Conservation (phyloP, 2,113 vertebrate genomes). For the Pycnonotus jocosus region DNA sequence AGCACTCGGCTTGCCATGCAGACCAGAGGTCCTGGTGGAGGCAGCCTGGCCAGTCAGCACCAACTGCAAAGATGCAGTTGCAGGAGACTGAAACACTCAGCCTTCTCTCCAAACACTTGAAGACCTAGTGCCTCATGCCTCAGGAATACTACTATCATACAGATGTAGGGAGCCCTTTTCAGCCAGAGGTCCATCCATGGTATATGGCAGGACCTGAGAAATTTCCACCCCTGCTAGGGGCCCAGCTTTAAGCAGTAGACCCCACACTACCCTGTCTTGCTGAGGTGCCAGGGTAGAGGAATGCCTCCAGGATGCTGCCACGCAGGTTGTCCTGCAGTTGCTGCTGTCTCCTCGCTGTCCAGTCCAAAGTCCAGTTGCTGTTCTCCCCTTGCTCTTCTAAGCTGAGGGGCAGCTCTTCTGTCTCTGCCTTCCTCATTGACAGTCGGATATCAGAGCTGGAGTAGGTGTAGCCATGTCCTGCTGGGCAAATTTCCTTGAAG, state of each 20-base stretch:
- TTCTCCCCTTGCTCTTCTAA: constrained; percentile 50
- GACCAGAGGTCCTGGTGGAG: not conserved
- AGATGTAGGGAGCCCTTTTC: not conserved
- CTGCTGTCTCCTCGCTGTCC: constrained; percentile 46
- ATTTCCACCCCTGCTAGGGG: not conserved
- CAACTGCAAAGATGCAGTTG: not conserved
- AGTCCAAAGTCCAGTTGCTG: not conserved
- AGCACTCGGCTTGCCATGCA: not conserved
- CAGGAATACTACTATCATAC: not conserved
- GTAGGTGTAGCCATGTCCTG: constrained; percentile 94
- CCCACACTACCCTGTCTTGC: constrained; percentile 57
- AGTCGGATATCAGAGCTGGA: constrained; percentile 81
- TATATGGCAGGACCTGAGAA: not conserved
- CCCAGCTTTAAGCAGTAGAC: not conserved
- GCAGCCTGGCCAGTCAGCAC: not conserved
- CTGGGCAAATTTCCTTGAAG: constrained; percentile 95
- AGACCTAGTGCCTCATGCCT: not conserved
- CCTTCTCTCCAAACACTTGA: not conserved
- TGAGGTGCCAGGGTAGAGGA: not conserved
- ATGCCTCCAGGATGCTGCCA: constrained; percentile 12
- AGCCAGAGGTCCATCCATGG: not conserved
- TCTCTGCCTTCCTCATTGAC: constrained; percentile 83
- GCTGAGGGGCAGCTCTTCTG: constrained; percentile 76
- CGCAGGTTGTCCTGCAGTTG: constrained; percentile 32
- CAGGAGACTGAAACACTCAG: not conserved